Conservation (phyloP, 2,113 vertebrate genomes). For the Cyanoderma ruficeps region DNA sequence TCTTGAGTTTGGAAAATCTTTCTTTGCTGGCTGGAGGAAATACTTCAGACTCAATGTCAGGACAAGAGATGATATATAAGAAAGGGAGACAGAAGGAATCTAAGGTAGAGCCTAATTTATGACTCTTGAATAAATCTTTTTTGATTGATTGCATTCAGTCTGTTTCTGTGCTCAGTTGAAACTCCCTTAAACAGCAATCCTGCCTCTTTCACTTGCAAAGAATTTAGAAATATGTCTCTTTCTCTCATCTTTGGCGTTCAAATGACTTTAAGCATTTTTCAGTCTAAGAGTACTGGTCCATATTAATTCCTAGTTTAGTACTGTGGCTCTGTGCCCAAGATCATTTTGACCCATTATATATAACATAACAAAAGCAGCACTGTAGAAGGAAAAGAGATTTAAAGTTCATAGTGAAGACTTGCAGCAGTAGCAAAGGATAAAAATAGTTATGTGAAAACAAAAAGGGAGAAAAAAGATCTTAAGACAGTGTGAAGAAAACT, state of each 20-base stretch:
- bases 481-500: neutral
- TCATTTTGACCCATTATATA: neutral
- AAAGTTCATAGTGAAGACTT: neutral
- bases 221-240: constrained; percentile 48
- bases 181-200: constrained; percentile 43
- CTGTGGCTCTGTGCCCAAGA: neutral
- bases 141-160: constrained; percentile 54
- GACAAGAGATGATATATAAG: constrained; percentile 70
- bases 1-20: constrained; percentile 76
- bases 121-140: constrained; percentile 63
- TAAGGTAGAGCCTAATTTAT: constrained; percentile 66
- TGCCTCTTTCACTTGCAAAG: constrained; percentile 46
- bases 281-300: neutral
- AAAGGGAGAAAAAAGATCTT: neutral
- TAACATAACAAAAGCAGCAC: neutral
- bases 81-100: constrained; percentile 62
- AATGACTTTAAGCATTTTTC: constrained; percentile 37
- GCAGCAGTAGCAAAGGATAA: constrained; percentile 2
- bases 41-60: constrained; percentile 74
- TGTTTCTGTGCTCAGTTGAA: constrained; percentile 26
- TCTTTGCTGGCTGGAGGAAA: constrained; percentile 72
- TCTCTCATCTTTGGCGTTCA: constrained; percentile 35
- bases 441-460: constrained; percentile 9
- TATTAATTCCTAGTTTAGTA: constrained; percentile 24
- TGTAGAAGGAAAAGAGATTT: constrained; percentile 40